Evolutionary conservation across 2,113 vertebrate species (phyloP).

Genomic region (Gadus macrocephalus): DNA sequence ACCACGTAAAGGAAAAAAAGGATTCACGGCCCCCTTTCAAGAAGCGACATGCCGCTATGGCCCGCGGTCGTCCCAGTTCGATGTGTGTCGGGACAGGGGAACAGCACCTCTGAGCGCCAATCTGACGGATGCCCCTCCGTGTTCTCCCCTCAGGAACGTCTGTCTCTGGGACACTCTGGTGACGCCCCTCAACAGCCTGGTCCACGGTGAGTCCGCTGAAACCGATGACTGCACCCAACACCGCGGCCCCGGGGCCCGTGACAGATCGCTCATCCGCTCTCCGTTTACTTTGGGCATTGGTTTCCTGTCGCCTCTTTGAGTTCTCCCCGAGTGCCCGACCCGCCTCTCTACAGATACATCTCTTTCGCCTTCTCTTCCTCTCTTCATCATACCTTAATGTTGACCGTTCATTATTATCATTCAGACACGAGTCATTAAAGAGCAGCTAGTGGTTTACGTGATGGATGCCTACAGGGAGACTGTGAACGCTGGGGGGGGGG

Average conservation of each 20-base stretch:
- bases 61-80: neutral
- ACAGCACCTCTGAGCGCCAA: neutral
- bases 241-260: too few relatives aligned
- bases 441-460: too few relatives aligned
- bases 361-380: neutral
- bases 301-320: too few relatives aligned
- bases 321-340: too few relatives aligned
- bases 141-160: conserved; percentile 80
- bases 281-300: too few relatives aligned
- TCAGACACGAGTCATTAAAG: neutral
- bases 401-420: neutral
- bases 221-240: neutral
- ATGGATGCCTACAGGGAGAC: too few relatives aligned
- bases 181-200: conserved; percentile 82
- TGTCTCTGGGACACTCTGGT: conserved; percentile 98
- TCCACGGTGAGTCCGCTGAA: conserved; percentile 78
- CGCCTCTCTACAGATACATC: neutral
- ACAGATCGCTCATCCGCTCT: too few relatives aligned
- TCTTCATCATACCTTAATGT: neutral
- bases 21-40: too few relatives aligned
- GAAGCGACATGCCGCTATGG: neutral
- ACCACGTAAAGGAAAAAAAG: too few relatives aligned
- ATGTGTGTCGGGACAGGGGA: neutral
- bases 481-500: too few relatives aligned
- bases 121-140: conserved; percentile 6